Evolutionary conservation across 2,113 vertebrate species (phyloP), one percentile per base, ranked within the genome.

Genomic region (Caranx melampygus): DNA sequence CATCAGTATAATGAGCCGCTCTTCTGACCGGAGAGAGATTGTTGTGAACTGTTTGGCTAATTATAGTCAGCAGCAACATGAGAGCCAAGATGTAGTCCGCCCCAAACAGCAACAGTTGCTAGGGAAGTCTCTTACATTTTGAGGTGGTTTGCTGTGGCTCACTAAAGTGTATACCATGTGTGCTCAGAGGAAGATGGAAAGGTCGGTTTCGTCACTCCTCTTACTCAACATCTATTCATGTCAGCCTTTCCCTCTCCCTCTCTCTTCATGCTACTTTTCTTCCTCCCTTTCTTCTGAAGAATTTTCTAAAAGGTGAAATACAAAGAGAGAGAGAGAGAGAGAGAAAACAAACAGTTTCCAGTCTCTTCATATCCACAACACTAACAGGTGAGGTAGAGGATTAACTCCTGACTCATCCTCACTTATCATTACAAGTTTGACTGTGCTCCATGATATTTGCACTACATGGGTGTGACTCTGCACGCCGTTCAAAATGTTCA

Each of bases 71-170:
- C 67, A 78, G 89, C 86, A 83, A 88, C 75, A 77, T 42, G 70
- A 84, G 87, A 55, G 86, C 87, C 81, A 77, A 78, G 85, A 78
- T 57, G 44, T 20, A 18, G 71, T 35, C 69, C 13, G 26, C 63
- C 64, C 78, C 69, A 91, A 93, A 93, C 86, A 92, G 88, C 69
- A 87, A 84, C 81, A 5, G 92, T 93, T 89, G 81, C 89, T 87
- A 88, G 1, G 90, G 90, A 87, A 88, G 60, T 84, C 61, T 1
- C 76, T 37, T 34, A 33, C 42, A 65, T 77, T 83, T 83, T 47
- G 26, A 31, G 68, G 52, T 0, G 5, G 1, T 52, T 72, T 26
- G 14, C 65, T 37, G 58, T 12, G 12, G 14, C 69, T 76, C 55
- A 42, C 20, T 47, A 11, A 69, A 33, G 59, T 7, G n/a, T 20